Conservation (phyloP, 2,797 vertebrate genomes). For the Tinamus major region DNA sequence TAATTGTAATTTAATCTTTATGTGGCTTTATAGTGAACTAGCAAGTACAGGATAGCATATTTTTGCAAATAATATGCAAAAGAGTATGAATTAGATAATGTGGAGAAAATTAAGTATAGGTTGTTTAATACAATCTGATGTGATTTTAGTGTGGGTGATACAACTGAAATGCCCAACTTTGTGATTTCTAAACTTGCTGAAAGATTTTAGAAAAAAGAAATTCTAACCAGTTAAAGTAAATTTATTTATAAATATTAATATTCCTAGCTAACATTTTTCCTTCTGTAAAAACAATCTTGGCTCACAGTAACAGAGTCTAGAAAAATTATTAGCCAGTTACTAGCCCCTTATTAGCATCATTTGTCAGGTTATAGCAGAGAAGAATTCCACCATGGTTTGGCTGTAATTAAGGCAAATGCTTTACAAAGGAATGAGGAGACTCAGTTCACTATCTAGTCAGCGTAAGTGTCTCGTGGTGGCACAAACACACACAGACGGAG, state of each 20-base stretch:
- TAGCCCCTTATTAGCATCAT: neutral
- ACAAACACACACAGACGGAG: neutral
- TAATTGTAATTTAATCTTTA: slow-evolving; percentile 3
- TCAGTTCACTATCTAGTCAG: neutral
- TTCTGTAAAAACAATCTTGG: neutral
- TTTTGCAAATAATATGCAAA: neutral
- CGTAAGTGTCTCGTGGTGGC: neutral
- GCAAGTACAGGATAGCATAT: neutral
- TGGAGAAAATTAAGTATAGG: neutral
- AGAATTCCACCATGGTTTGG: neutral
- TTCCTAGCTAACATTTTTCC: neutral
- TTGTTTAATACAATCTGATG: neutral
- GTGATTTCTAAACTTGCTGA: neutral
- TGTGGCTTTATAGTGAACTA: neutral
- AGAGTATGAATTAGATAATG: neutral
- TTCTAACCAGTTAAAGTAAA: neutral
- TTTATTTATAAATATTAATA: neutral
- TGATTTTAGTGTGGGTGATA: neutral
- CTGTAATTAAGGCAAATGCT: neutral
- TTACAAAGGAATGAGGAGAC: neutral
- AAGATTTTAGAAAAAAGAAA: neutral
- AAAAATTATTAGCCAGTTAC: neutral
- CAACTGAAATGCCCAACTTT: neutral
- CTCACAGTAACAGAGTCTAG: neutral
- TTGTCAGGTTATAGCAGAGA: neutral